Evolutionary conservation across 2,888 invertebrate species (phyloP).

Genomic region (Tenthredo amoena): DNA sequence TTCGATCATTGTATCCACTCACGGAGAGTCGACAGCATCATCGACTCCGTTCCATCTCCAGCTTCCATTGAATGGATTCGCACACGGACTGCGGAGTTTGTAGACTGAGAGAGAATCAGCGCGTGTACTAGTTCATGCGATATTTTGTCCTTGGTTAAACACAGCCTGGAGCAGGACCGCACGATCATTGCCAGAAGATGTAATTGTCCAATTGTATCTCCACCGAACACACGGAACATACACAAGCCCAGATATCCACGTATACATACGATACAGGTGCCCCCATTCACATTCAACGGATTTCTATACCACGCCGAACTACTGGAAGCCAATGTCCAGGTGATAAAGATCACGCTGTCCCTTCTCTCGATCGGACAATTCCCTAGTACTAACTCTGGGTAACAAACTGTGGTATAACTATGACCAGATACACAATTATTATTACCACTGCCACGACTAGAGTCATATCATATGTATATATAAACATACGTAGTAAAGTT

Average conservation of each 20-base stretch:
- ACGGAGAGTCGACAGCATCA: neutral
- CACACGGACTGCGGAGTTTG: neutral
- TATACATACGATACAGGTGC: neutral
- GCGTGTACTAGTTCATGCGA: neutral
- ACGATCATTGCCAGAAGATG: neutral
- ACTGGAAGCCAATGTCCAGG: neutral
- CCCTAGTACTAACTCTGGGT: neutral
- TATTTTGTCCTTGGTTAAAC: conserved; percentile 16
- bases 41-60: neutral
- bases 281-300: neutral
- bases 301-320: neutral
- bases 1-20: neutral
- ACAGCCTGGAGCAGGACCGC: neutral
- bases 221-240: neutral
- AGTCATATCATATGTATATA: too few species aligned
- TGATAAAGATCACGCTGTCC: neutral
- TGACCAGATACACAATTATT: neutral
- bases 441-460: neutral
- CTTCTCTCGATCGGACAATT: neutral
- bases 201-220: neutral
- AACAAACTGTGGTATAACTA: too few species aligned
- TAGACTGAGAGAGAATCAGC: neutral
- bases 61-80: neutral
- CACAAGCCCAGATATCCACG: neutral
- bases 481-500: too few species aligned